These are phyloP conservation scores for Lycaon pictus DNA, from an alignment of 2,113 vertebrate genomes.

Conservation along the genomic window DNA sequence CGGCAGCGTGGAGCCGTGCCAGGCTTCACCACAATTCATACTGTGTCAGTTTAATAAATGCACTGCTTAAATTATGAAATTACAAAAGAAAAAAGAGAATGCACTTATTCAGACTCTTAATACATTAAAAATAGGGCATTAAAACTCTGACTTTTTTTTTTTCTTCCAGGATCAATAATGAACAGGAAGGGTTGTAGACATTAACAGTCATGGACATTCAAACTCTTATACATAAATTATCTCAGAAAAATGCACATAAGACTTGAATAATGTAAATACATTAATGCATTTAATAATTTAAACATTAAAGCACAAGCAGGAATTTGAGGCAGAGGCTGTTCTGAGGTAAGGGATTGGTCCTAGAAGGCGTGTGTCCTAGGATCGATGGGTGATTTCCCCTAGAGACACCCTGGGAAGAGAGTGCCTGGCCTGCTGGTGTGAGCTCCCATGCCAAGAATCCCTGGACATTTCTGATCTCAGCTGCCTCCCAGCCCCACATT, in stretches of 20 bases:
- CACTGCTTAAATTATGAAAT: slow-evolving; percentile 99
- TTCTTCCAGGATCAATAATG: slow-evolving; percentile 98
- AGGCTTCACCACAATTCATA: slow-evolving; percentile 93
- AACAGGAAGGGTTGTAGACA: slow-evolving; percentile 98
- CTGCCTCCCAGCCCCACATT: not conserved
- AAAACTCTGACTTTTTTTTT: slow-evolving; percentile 96
- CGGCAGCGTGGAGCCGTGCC: slow-evolving; percentile 89
- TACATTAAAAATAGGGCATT: slow-evolving; percentile 97
- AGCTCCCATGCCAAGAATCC: slow-evolving; percentile 78
- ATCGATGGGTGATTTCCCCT: slow-evolving; percentile 91
- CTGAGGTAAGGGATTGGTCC: slow-evolving; percentile 89
- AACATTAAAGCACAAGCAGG: slow-evolving; percentile 95
- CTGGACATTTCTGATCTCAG: slow-evolving; percentile 72
- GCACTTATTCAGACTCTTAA: slow-evolving; percentile 99
- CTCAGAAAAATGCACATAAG: slow-evolving; percentile 99
- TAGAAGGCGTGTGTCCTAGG: slow-evolving; percentile 86
- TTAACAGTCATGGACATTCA: slow-evolving; percentile 98
- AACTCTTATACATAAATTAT: slow-evolving; percentile 99
- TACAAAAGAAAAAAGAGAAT: slow-evolving; percentile 99
- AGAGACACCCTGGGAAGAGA: slow-evolving; percentile 85
- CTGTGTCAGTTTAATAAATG: slow-evolving; percentile 98
- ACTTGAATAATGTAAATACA: slow-evolving; percentile 99
- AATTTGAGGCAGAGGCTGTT: slow-evolving; percentile 89
- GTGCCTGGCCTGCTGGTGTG: slow-evolving; percentile 64
- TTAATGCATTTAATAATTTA: slow-evolving; percentile 99